A percentile compares a stretch with the other conserved stretches of the same genome.
phyloP scores from a whole-genome alignment of 2,797 vertebrate genomes.

The Bovichtus variegatus region DNA sequence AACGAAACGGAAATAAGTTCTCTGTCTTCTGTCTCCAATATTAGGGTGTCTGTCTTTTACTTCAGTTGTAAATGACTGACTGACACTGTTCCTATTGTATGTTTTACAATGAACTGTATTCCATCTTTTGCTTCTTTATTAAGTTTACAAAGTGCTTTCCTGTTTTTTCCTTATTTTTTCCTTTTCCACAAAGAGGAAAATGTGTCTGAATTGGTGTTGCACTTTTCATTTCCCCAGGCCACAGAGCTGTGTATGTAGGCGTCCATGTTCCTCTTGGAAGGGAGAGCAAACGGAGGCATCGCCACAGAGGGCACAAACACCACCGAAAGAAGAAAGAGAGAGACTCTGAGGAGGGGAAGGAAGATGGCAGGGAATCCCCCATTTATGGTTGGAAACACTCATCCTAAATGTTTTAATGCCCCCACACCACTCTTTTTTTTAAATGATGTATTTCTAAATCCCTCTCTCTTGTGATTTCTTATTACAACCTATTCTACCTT shows the following conservation, averaged over 20 bases:
- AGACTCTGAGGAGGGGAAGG: conserved; percentile 91
- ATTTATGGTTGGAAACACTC: conserved; percentile 86
- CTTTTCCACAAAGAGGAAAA: not conserved
- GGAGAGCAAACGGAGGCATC: conserved; percentile 90
- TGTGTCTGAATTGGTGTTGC: conserved; percentile 7
- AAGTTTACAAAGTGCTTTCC: not conserved
- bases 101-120: not conserved
- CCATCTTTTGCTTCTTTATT: not conserved
- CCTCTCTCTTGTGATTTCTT: not conserved
- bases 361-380: conserved; percentile 93
- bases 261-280: conserved; percentile 95
- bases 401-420: not conserved
- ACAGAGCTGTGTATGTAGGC: conserved; percentile 96
- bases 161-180: not conserved
- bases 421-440: not conserved
- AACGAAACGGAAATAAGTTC: conserved; percentile 24
- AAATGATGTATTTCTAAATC: not conserved
- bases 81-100: not conserved
- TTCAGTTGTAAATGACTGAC: not conserved
- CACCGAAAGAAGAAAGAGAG: conserved; percentile 88
- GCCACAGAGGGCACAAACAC: conserved; percentile 93
- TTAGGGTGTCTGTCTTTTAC: conserved; percentile 1
- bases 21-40: conserved; percentile 15
- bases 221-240: conserved; percentile 82
- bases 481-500: not conserved